phyloP scores from a whole-genome alignment of 2,888 invertebrate genomes.

The Andrena minutula region DNA sequence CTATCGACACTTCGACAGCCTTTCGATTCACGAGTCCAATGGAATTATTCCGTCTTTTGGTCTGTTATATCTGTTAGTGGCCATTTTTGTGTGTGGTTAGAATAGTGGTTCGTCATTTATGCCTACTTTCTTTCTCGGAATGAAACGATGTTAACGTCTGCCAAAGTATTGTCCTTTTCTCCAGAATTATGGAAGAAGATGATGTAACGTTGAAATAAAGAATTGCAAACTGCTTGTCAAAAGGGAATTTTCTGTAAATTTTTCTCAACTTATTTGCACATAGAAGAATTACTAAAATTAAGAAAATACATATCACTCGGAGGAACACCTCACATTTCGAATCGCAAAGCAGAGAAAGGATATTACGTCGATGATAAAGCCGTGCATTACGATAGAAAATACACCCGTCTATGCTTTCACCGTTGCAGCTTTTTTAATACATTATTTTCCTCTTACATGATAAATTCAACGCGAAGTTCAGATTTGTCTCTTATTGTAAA shows the following conservation, averaged over 20 bases:
- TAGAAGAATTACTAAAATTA: background rate
- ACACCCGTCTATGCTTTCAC: background rate
- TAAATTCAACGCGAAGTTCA: background rate
- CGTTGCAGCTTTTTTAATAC: background rate
- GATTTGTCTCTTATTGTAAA: conserved; percentile 17
- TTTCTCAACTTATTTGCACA: no score
- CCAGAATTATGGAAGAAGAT: no score
- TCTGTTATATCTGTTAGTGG: background rate
- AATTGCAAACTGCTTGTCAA: no score
- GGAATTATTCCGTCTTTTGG: background rate
- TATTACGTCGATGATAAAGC: background rate
- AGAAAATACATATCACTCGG: background rate
- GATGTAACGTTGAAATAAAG: no score
- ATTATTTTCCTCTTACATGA: background rate
- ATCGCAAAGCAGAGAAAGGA: background rate
- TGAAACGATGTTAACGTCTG: no score
- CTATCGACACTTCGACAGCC: background rate
- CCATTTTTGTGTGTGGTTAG: background rate
- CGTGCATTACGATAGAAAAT: background rate
- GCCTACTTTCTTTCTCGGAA: no score
- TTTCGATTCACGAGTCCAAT: conserved; percentile 3
- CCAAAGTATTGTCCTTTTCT: no score
- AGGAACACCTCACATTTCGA: background rate
- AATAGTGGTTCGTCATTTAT: background rate
- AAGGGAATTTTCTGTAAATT: no score